phyloP scores from a whole-genome alignment of 2,113 vertebrate species.

The Xiphias gladius region DNA sequence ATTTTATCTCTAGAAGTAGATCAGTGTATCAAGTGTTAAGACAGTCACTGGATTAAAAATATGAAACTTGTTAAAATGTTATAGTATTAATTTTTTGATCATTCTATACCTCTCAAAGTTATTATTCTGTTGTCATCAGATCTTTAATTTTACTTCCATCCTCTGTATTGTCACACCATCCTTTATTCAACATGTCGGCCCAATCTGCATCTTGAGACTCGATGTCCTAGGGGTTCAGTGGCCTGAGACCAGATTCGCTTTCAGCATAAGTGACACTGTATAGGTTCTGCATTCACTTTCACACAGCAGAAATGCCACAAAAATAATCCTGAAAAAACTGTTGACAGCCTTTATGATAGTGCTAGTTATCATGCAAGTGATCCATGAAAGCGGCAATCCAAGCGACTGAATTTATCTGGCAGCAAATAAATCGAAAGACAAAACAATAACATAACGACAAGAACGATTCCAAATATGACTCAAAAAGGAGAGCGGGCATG shows the following conservation, averaged over 20 bases:
- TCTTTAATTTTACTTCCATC: neutral
- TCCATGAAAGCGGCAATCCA: slow-evolving; percentile 60
- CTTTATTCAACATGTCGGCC: neutral
- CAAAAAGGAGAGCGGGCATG: neutral
- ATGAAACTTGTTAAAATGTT: too few species aligned
- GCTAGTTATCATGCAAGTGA: slow-evolving; percentile 69
- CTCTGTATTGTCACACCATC: neutral
- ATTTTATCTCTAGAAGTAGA: neutral
- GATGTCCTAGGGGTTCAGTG: neutral
- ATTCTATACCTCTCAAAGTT: neutral
- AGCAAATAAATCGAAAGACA: slow-evolving; percentile 49
- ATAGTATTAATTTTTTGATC: neutral
- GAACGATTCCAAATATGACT: slow-evolving; percentile 1
- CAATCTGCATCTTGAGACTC: neutral
- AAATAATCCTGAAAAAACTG: slow-evolving; percentile 58
- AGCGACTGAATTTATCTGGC: slow-evolving; percentile 53
- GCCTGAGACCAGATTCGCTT: neutral
- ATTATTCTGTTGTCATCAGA: neutral
- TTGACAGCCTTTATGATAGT: slow-evolving; percentile 52
- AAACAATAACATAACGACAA: slow-evolving; percentile 35
- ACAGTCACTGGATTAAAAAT: neutral
- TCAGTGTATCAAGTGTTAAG: neutral
- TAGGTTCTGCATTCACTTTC: slow-evolving; percentile 13
- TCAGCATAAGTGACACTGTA: slow-evolving; percentile 13
- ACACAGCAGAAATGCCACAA: slow-evolving; percentile 29